Percentiles rank a stretch among this genome's conserved stretches.
phyloP scores from a whole-genome alignment of 2,797 vertebrate species.

The Myripristis murdjan region DNA sequence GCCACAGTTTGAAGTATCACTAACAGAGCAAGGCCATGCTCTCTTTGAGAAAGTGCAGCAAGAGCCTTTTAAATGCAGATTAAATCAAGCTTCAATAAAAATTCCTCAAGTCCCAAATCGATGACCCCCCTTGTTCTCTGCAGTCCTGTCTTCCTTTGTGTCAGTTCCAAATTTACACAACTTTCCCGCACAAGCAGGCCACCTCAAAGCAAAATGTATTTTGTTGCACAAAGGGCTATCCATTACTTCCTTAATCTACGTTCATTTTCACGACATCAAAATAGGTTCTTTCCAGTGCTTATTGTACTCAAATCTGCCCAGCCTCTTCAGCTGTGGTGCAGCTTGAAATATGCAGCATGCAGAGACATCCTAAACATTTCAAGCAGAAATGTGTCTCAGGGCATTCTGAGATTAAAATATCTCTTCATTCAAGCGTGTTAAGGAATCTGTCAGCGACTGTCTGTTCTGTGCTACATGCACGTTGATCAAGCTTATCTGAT shows the following conservation, averaged over 20 bases:
- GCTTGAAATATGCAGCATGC: background rate
- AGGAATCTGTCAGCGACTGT: background rate
- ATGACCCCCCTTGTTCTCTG: constrained; percentile 2
- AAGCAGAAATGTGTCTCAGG: background rate
- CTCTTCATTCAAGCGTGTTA: background rate
- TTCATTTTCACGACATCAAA: no score
- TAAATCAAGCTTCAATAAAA: constrained; percentile 40
- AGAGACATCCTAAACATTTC: background rate
- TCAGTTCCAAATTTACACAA: constrained; percentile 32
- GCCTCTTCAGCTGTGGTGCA: background rate
- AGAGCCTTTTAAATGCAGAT: constrained; percentile 48
- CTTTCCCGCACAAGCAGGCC: constrained; percentile 21
- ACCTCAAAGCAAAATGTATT: background rate
- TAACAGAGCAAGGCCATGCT: constrained; percentile 27
- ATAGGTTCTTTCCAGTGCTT: no score
- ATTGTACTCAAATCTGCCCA: no score
- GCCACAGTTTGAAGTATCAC: constrained; percentile 51
- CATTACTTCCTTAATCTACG: background rate
- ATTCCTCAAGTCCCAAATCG: constrained; percentile 33
- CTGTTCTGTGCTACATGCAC: background rate
- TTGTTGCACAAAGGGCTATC: background rate
- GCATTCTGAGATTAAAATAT: background rate
- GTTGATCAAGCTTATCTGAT: background rate
- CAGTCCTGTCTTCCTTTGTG: constrained; percentile 23
- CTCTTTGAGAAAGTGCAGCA: constrained; percentile 37